Conservation (phyloP, 2,888 invertebrate genomes). For the Petrolisthes cinctipes region DNA sequence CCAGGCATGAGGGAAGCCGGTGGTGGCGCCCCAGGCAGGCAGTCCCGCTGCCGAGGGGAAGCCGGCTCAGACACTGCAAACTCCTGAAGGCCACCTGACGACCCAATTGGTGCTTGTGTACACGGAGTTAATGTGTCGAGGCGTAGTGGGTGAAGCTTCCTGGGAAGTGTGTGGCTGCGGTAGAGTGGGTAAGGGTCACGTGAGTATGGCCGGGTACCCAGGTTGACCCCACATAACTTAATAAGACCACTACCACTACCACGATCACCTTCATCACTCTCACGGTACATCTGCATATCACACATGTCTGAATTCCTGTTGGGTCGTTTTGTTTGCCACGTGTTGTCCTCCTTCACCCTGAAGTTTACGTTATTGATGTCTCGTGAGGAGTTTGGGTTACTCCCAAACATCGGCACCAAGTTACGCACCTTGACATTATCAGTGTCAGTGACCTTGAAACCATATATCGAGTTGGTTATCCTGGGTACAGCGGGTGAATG, state of each 20-base stretch:
- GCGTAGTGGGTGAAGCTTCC: slow-evolving; percentile 28
- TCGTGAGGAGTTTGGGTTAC: slow-evolving; percentile 13
- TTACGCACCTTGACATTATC: slow-evolving; percentile 39
- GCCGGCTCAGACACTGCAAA: not conserved
- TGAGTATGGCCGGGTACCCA: slow-evolving; percentile 44
- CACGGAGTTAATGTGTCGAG: slow-evolving; percentile 24
- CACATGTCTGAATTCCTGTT: slow-evolving; percentile 55
- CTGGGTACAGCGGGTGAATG: not conserved
- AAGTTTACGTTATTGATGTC: slow-evolving; percentile 38
- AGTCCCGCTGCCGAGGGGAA: slow-evolving; percentile 21
- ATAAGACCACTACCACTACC: slow-evolving; percentile 27
- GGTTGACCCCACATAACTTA: slow-evolving; percentile 51
- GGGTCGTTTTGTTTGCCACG: slow-evolving; percentile 44
- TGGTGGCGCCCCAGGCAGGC: not conserved
- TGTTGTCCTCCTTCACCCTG: slow-evolving; percentile 49
- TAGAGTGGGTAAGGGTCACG: slow-evolving; percentile 41
- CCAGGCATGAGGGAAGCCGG: not conserved
- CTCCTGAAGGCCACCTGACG: not conserved
- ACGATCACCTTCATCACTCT: slow-evolving; percentile 11
- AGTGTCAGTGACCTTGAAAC: slow-evolving; percentile 28
- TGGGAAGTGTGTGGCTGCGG: slow-evolving; percentile 45
- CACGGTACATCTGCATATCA: slow-evolving; percentile 50
- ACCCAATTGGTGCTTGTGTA: not conserved
- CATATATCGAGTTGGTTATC: slow-evolving; percentile 27
- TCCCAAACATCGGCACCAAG: slow-evolving; percentile 40